Conservation (phyloP, 1,140 invertebrate genomes). For the Drosophila quadrilineata region DNA sequence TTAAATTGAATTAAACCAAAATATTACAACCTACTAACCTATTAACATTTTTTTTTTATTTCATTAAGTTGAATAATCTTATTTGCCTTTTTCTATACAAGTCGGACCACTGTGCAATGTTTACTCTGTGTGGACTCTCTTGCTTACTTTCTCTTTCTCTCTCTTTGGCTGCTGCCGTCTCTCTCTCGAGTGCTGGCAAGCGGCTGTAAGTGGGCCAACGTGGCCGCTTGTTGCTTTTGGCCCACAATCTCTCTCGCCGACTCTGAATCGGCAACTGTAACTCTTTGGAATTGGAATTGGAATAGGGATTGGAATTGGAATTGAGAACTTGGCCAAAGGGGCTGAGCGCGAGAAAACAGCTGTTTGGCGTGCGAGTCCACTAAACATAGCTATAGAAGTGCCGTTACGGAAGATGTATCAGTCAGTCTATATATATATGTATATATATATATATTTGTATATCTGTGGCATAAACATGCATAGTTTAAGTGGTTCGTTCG, state of each 20-base stretch:
- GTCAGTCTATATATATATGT: not conserved
- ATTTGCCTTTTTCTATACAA: not conserved
- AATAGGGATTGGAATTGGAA: no score
- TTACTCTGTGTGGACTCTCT: no score
- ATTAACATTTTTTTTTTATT: no score
- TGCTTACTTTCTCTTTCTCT: not conserved
- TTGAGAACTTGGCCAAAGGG: no score
- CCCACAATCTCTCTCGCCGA: conserved; percentile 14
- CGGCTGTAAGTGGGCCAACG: not conserved
- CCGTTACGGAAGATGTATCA: no score
- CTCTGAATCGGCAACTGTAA: conserved; percentile 7
- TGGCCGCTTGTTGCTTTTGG: conserved; percentile 67
- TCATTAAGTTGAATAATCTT: no score
- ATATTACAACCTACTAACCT: no score
- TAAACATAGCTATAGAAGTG: not conserved
- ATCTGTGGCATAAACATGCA: not conserved
- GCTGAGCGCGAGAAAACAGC: conserved; percentile 28
- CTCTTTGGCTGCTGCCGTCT: not conserved
- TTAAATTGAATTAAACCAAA: no score
- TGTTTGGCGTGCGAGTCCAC: conserved; percentile 21
- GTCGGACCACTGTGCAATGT: conserved; percentile 31
- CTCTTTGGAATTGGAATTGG: not conserved
- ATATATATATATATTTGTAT: not conserved
- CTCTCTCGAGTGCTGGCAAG: conserved; percentile 3
- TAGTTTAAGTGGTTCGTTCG: conserved; percentile 20